These are phyloP conservation scores for Cheirogaleus medius DNA, from an alignment of 2,113 vertebrate species.

Conservation along the genomic window DNA sequence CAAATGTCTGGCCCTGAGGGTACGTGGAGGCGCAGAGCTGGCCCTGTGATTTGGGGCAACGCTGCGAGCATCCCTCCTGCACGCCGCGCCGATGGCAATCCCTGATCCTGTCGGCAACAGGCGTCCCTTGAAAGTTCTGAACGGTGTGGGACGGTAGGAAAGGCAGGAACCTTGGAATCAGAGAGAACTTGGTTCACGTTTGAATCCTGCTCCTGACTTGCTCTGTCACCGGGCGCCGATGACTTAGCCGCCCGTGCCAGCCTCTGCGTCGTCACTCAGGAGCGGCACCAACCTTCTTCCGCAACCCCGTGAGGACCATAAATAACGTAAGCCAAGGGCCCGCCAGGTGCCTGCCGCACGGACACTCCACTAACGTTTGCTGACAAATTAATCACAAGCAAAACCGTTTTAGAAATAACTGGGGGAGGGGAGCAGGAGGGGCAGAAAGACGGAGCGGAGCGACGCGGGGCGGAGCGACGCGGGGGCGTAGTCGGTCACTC, in stretches of 20 bases:
- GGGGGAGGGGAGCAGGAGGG: too few species aligned
- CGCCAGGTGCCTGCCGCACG: background rate
- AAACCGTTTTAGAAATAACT: background rate
- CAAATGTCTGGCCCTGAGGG: background rate
- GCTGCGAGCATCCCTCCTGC: background rate
- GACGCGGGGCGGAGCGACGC: background rate
- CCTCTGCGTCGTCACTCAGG: accelerated
- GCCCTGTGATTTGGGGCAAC: accelerated
- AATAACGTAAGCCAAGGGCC: background rate
- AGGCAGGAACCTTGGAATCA: background rate
- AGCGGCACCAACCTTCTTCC: background rate
- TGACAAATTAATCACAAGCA: background rate
- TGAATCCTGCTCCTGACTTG: background rate
- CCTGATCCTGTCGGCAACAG: background rate
- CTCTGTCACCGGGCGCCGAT: too few species aligned
- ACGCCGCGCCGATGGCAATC: background rate
- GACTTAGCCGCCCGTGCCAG: too few species aligned
- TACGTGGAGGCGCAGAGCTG: accelerated
- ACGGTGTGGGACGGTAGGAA: background rate
- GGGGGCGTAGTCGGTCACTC: accelerated
- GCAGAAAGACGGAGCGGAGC: background rate
- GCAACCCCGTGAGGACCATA: background rate
- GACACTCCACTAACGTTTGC: too few species aligned
- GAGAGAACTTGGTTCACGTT: background rate
- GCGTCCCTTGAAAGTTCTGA: background rate